These are phyloP conservation scores for Echeneis naucrates DNA, from an alignment of 2,797 vertebrate species.

Conservation along the genomic window DNA sequence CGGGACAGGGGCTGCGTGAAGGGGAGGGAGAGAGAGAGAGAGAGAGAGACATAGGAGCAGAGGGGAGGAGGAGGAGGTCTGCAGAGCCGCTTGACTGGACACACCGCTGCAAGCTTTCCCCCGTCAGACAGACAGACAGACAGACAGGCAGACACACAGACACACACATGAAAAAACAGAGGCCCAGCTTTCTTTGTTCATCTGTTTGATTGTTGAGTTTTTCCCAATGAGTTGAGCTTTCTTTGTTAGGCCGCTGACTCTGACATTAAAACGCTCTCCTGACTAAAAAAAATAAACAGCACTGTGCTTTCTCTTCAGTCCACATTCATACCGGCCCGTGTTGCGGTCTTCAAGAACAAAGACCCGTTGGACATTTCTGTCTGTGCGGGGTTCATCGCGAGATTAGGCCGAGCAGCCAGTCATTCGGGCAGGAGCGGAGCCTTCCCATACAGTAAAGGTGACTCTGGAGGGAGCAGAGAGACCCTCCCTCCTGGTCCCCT, in stretches of 20 bases:
- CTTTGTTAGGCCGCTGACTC: conserved; percentile 38
- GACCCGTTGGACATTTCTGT: background rate
- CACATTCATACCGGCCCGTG: background rate
- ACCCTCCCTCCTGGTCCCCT: conserved; percentile 78
- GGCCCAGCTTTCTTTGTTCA: background rate
- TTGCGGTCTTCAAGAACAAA: conserved; percentile 44
- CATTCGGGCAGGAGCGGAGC: conserved; percentile 35
- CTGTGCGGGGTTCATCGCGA: conserved; percentile 23
- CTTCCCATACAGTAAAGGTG: conserved; percentile 77
- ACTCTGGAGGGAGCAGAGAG: conserved; percentile 70
- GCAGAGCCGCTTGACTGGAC: conserved; percentile 84
- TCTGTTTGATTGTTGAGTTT: conserved; percentile 30
- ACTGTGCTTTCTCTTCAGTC: background rate
- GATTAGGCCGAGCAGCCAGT: conserved; percentile 18
- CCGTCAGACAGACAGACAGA: conserved; percentile 44
- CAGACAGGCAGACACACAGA: conserved; percentile 25
- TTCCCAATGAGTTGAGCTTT: conserved; percentile 18
- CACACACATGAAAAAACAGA: conserved; percentile 10
- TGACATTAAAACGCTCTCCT: background rate
- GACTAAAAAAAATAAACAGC: too few relatives aligned
- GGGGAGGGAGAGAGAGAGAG: conserved; percentile 65
- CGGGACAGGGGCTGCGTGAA: conserved; percentile 86
- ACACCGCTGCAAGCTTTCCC: conserved; percentile 75
- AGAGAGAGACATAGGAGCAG: conserved; percentile 42
- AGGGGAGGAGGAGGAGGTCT: conserved; percentile 73